Evolutionary conservation across 2,888 invertebrate species (phyloP).

Genomic region (Hypomecis punctinalis): DNA sequence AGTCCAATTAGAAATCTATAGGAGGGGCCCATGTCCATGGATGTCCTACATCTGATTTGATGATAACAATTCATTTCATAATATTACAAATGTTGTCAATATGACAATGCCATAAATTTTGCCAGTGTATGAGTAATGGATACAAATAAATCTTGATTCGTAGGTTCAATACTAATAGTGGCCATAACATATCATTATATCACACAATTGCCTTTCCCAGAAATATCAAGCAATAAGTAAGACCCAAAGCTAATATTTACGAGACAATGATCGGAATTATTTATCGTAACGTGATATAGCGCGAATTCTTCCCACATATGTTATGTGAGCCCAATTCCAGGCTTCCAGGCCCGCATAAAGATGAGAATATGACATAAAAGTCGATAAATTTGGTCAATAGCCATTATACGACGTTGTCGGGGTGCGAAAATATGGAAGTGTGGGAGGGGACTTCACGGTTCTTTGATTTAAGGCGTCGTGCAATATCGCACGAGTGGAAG

Average conservation of each 20-base stretch:
- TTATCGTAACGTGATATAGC: conserved; percentile 58
- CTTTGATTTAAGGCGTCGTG: conserved; percentile 75
- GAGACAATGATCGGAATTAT: conserved; percentile 61
- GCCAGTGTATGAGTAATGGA: neutral
- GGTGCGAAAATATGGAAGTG: conserved; percentile 82
- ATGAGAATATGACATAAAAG: conserved; percentile 81
- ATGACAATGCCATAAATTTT: neutral
- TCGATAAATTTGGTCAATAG: conserved; percentile 83
- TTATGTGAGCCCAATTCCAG: conserved; percentile 67
- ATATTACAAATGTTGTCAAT: neutral
- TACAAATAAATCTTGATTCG: conserved; percentile 18
- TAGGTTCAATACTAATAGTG: neutral
- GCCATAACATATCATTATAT: conserved; percentile 23
- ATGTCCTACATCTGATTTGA: too few relatives aligned
- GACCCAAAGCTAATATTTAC: conserved; percentile 53
- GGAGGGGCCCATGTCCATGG: too few relatives aligned
- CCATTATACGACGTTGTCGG: conserved; percentile 80
- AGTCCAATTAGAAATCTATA: too few relatives aligned
- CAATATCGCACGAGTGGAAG: conserved; percentile 43
- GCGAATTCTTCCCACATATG: conserved; percentile 59
- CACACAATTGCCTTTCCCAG: conserved; percentile 28
- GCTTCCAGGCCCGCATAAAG: conserved; percentile 70
- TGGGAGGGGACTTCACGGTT: conserved; percentile 71
- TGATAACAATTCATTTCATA: too few relatives aligned
- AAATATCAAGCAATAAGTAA: conserved; percentile 50